Conservation (phyloP, 2,888 invertebrate genomes). For the Gonocerus acuteangulatus region DNA sequence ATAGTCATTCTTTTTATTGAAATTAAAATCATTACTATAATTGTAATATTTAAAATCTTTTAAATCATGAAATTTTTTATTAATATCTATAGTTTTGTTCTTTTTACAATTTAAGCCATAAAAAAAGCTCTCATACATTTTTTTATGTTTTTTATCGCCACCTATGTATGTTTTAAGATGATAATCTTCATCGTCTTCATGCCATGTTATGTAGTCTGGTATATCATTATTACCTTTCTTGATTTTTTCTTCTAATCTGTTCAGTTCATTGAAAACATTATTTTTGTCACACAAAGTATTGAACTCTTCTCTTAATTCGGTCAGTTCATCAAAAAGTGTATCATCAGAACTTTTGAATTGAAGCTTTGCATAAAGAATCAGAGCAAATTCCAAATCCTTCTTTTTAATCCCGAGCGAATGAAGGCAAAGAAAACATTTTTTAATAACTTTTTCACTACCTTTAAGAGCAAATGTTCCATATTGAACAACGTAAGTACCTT, state of each 20-base stretch:
- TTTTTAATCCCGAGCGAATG: not conserved
- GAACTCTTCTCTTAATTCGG: not conserved
- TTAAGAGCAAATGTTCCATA: slow-evolving; percentile 5
- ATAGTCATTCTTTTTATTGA: slow-evolving; percentile 3
- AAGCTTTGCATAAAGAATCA: slow-evolving; percentile 5
- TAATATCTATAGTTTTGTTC: not conserved
- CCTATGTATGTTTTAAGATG: not conserved
- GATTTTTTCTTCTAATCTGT: not conserved
- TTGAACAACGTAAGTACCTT: slow-evolving; percentile 6
- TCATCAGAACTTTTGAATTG: not conserved
- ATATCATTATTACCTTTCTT: not conserved
- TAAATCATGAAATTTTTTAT: not conserved
- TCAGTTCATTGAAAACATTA: not conserved
- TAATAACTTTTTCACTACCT: slow-evolving; percentile 8
- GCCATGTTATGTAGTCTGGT: not conserved
- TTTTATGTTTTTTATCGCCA: not conserved
- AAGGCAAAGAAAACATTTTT: slow-evolving; percentile 4
- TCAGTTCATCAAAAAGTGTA: not conserved
- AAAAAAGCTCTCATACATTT: not conserved
- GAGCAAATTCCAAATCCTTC: slow-evolving; percentile 2
- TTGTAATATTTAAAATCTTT: slow-evolving; percentile 9
- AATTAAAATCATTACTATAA: slow-evolving; percentile 3
- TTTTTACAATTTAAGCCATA: not conserved
- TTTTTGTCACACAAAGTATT: not conserved
- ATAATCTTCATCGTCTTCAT: not conserved